Base-by-base conservation (phyloP, 1,140 invertebrate genomes). In the Anagrus nilaparvatae region DNA sequence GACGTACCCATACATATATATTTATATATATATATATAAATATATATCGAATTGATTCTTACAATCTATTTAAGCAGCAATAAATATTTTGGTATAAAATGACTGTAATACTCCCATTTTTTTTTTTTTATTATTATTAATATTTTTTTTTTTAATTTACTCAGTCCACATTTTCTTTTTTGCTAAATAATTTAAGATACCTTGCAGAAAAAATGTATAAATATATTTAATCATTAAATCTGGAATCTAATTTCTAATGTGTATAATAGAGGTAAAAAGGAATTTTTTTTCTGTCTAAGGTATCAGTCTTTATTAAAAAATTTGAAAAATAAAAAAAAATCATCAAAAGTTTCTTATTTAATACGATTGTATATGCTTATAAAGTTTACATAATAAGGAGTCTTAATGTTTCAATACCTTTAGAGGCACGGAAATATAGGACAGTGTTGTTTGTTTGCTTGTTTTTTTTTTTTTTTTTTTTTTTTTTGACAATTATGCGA, bases 21-120 rank as follows among this genome's bases (percentile, higher is more conserved):
- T n/a, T n/a, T n/a, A n/a, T n/a, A n/a, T n/a, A n/a, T n/a, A n/a
- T n/a, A n/a, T n/a, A n/a, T n/a, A n/a, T n/a, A n/a, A n/a, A n/a
- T n/a, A n/a, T n/a, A n/a, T n/a, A n/a, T n/a, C n/a, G n/a, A n/a
- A n/a, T n/a, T n/a, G n/a, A n/a, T n/a, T n/a, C n/a, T n/a, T n/a
- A n/a, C n/a, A n/a, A 42, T 24, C 33, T 46, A 46, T 8, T 38
- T 43, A 40, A 40, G 38, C 29, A 36, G 31, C 31, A 38, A 41
- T 46, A 37, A 47, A 46, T 49, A 53, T 51, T 56, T 55, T 52
- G 52, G 49, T 58, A 58, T 55, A 56, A 56, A 58, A 56, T 55
- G 48, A 53, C 48, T 39, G 42, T 54, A n/a, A n/a, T n/a, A n/a
- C n/a, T n/a, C n/a, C n/a, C n/a, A n/a, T n/a, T n/a, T n/a, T n/a